Percentiles rank a stretch among this genome's conserved stretches.
These are phyloP conservation scores for Sanderia malayensis DNA, from an alignment of 30 jellyfish, hydroid and myxozoan species.

Conservation along the genomic window DNA sequence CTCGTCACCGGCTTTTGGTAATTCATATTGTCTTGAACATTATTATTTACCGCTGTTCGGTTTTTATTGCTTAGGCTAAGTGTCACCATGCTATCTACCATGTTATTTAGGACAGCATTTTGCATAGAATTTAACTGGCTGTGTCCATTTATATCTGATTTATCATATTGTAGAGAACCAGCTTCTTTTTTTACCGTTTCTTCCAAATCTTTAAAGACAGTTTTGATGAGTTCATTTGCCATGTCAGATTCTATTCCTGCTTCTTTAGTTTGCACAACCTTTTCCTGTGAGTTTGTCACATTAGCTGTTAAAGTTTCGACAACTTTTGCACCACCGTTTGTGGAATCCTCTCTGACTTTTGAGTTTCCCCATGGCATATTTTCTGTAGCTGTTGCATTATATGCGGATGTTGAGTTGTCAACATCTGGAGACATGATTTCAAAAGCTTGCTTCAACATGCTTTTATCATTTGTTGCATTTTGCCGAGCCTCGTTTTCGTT, in stretches of 20 bases:
- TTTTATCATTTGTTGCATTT: neutral
- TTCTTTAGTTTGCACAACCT: too few relatives aligned
- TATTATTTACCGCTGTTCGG: neutral
- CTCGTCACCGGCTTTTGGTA: neutral
- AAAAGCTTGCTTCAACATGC: neutral
- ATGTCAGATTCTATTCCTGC: too few relatives aligned
- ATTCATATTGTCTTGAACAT: neutral
- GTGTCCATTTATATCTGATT: too few relatives aligned
- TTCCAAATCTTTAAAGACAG: neutral
- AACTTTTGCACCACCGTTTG: too few relatives aligned
- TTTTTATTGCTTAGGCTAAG: neutral
- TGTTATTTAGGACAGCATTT: neutral
- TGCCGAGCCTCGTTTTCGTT: too few relatives aligned
- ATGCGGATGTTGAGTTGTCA: neutral
- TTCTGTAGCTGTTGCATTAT: neutral
- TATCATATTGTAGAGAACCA: neutral
- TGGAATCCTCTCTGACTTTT: too few relatives aligned
- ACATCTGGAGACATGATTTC: neutral
- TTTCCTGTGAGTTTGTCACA: too few relatives aligned
- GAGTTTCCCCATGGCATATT: neutral
- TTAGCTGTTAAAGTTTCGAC: too few relatives aligned
- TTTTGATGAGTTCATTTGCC: neutral
- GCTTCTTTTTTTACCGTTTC: neutral
- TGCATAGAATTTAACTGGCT: neutral
- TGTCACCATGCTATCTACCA: neutral